These are phyloP conservation scores for Lathamus discolor DNA, from an alignment of 2,113 vertebrate species.

Conservation along the genomic window DNA sequence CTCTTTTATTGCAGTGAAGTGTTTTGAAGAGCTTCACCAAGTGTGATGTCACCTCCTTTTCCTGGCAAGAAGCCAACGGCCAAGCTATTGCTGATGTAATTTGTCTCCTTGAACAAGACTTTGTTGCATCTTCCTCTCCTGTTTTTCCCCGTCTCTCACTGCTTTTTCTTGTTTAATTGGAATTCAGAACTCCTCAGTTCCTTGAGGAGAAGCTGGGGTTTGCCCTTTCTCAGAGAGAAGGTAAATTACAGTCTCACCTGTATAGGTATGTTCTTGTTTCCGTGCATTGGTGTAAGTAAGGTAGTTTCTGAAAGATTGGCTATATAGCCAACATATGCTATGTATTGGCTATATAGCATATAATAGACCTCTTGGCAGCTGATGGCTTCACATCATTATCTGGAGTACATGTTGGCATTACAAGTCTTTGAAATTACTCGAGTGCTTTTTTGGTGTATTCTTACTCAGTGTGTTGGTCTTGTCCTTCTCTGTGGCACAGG, in stretches of 20 bases:
- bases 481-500: not conserved
- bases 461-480: fast-evolving
- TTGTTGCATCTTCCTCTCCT: not conserved
- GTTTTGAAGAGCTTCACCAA: not conserved
- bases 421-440: not conserved
- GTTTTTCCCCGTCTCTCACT: not conserved
- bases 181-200: not conserved
- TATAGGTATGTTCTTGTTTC: not conserved
- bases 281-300: not conserved
- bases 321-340: not conserved
- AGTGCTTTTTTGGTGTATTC: not conserved
- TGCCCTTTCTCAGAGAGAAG: not conserved
- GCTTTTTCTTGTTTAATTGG: not conserved
- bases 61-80: not conserved
- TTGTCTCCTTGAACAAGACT: not conserved
- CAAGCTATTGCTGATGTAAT: not conserved
- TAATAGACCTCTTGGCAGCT: not conserved
- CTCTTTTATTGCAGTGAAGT: not conserved
- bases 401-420: not conserved
- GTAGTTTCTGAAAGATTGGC: not conserved
- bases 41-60: not conserved
- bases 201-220: not conserved
- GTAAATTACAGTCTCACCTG: not conserved
- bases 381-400: not conserved
- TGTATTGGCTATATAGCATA: too few species aligned